Evolutionary conservation across 2,888 invertebrate genomes (phyloP), one percentile per base, ranked within the genome.

Genomic region (Lepidonotus clava): DNA sequence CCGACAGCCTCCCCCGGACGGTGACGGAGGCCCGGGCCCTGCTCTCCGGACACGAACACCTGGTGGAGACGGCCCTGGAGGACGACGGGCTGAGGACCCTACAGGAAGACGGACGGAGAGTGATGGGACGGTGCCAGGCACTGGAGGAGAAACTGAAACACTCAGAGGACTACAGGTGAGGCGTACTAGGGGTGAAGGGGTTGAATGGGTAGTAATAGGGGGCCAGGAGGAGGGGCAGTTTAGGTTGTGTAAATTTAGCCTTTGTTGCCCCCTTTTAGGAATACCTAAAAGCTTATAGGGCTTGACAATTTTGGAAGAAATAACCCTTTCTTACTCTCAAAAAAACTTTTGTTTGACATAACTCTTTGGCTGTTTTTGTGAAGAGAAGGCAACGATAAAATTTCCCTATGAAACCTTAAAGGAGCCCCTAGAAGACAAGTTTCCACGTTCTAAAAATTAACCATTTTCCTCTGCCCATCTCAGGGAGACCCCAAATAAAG

Each of bases 161-260:
- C 40, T 56, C 46, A 24, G 53, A 51, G 6, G 86, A 86, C 56
- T 86, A 86, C 80, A 86, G 86, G 86, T 86, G n/a, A 34, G 76
- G 14, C 36, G 36, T 46, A 11, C 46, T 8, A 46, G 46, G 8
- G 8, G 8, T 18, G 8, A 46, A 11, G 8, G 8, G 46, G 46
- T 11, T 46, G 46, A 11, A 46, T 11, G 18, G 8, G 46, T 18
- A 46, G 46, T 46, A 8, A 8, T 18, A 18, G 46, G 46, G 46
- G 8, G 8, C 18, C 46, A 11, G 46, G 46, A 18, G 46, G 46
- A 46, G 8, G 8, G 8, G 8, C 18, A 18, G 46, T 46, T 46
- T 46, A 11, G 46, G 46, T 46, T 46, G 8, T 46, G 46, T 46
- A 18, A 46, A 11, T 46, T 46, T 46, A 18, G 46, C n/a, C n/a